Percentiles rank a stretch among this genome's conserved stretches.
Conservation (phyloP, 2,797 vertebrate species). For the Sebastes steindachneri region DNA sequence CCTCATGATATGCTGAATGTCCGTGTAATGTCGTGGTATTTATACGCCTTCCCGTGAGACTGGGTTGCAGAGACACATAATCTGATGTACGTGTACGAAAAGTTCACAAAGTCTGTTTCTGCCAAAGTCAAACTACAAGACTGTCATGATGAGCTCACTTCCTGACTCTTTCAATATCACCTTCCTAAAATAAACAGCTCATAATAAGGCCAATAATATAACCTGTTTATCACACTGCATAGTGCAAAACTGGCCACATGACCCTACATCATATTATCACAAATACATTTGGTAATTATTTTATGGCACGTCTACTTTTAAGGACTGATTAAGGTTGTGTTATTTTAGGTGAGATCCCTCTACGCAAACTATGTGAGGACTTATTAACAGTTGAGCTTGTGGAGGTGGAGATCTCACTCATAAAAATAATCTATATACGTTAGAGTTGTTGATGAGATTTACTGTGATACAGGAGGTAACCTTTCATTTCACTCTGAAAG, state of each 20-base stretch:
- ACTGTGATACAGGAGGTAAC: not conserved
- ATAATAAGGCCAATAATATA: not conserved
- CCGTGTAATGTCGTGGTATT: too few species aligned
- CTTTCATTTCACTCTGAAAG: not conserved
- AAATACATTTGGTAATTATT: not conserved
- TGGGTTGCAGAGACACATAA: not conserved
- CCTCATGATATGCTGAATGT: too few species aligned
- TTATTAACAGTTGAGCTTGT: not conserved
- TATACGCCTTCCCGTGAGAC: too few species aligned
- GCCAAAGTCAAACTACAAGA: not conserved
- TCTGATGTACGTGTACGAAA: not conserved
- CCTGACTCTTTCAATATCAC: not conserved
- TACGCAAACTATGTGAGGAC: not conserved
- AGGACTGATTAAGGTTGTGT: not conserved
- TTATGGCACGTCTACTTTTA: not conserved
- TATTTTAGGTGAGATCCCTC: not conserved
- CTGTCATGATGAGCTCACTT: not conserved
- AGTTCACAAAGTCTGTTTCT: not conserved
- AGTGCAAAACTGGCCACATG: not conserved
- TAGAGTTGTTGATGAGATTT: not conserved
- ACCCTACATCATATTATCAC: not conserved
- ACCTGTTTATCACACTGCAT: not conserved
- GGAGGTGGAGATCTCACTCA: not conserved
- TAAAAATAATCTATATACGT: not conserved
- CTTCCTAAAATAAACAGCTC: not conserved